phyloP scores from a whole-genome alignment of 2,888 invertebrate species.

The Boloria euphrosyne region DNA sequence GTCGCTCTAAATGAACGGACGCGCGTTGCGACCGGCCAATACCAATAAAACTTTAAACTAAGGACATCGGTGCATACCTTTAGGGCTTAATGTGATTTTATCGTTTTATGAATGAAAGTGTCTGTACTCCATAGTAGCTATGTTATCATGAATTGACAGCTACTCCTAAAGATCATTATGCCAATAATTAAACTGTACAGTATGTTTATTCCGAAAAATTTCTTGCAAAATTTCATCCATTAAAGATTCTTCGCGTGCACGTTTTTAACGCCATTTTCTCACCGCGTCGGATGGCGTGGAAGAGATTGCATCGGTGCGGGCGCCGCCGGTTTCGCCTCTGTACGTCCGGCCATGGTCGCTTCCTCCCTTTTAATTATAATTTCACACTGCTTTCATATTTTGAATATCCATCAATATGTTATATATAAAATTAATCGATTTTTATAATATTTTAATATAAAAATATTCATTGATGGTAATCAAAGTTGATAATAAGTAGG shows the following conservation, averaged over 20 bases:
- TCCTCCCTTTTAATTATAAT: conserved; percentile 76
- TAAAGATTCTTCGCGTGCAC: conserved; percentile 62
- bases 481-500: no score
- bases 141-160: not conserved
- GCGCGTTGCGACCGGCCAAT: conserved; percentile 68
- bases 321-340: conserved; percentile 64
- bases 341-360: conserved; percentile 68
- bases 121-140: conserved; percentile 30
- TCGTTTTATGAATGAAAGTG: conserved; percentile 56
- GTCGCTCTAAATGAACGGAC: conserved; percentile 79
- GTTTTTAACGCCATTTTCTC: conserved; percentile 66
- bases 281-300: conserved; percentile 54
- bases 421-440: not conserved
- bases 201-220: conserved; percentile 30
- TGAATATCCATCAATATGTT: conserved; percentile 40
- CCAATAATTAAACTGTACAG: not conserved
- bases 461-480: no score
- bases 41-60: conserved; percentile 68
- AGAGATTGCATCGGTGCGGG: conserved; percentile 69
- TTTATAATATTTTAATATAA: no score
- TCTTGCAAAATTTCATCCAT: conserved; percentile 59
- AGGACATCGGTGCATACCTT: conserved; percentile 59
- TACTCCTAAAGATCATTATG: not conserved
- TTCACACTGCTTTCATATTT: conserved; percentile 58
- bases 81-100: conserved; percentile 59